Evolutionary conservation across 2,888 invertebrate species (phyloP), one percentile per base, ranked within the genome.

Genomic region (Lucinisca nassula): DNA sequence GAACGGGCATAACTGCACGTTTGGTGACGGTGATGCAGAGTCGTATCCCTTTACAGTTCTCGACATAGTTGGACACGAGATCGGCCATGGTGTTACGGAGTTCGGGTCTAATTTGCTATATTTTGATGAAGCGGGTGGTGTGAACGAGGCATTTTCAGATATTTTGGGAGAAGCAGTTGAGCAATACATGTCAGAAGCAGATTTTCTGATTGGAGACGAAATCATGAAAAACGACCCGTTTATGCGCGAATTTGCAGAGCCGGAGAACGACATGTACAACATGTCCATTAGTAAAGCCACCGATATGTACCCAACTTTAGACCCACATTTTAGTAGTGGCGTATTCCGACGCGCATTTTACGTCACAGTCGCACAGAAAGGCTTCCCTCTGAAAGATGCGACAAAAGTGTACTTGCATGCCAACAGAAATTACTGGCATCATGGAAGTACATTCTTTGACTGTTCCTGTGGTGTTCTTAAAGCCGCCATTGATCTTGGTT

Each of bases 131-230:
- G 85, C 90, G 6, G 94, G 94, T 6, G 93, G 92, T 17, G 89
- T 94, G 4, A 93, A 93, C 80, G 94, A 94, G 83, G 92, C 92
- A 2, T 93, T 93, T 84, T 91, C 92, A 21, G 93, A 92, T 73
- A 93, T 93, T 79, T 76, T 92, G 24, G 93, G 93, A 4, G 92
- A 93, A 51, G 81, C 84, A 0, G 85, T 88, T 3, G 93, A 92
- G 72, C 79, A 78, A 12, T 93, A 81, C 76, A 72, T 89, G 12
- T 21, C 35, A 12, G 1, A 38, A 8, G 82, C 84, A 35, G 93
- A 93, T 70, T 89, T 88, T 77, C 14, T 88, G 49, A 79, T 87
- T 24, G 92, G 92, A 0, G 24, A 77, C 8, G 87, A 88, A 12
- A 79, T 90, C n/a, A 84, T 85, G 67, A 92, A 90, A 58, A 75